Evolutionary conservation across 2,113 vertebrate genomes (phyloP), one percentile per base, ranked within the genome.

Genomic region (Oreochromis aureus): DNA sequence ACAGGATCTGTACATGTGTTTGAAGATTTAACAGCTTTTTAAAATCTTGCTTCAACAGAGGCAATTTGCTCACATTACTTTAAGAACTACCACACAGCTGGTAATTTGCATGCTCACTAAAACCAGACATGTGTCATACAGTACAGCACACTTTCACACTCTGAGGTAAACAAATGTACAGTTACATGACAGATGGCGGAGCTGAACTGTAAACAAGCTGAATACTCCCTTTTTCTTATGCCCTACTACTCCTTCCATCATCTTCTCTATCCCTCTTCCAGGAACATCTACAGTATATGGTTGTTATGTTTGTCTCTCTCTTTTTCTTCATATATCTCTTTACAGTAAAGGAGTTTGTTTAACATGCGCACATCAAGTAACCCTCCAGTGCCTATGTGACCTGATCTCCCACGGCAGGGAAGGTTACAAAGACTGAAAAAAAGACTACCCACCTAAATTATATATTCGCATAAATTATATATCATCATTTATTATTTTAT

Each of bases 381-480:
- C 94, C 94, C 92, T 63, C 82, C 9, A 51, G 81, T 87, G 89
- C 87, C 85, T 76, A 92, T 32, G 78, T 85, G 89, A 93, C 95
- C 89, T 63, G 7, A 81, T 84, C 76, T 88, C 88, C 91, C 85
- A 73, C 55, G 6, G 83, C 73, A 30, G 8, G 53, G 55, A 32
- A 71, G 87, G 36, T 30, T 76, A 46, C 41, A 48, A 76, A 73
- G 41, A 46, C 39, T 73, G 39, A 69, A 76, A 76, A 24, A 24
- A 24, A 24, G 22, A 24, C 22, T 24, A 24, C 22, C 22, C 22
- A 24, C 22, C 22, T 24, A 24, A 24, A 24, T 24, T 24, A 24
- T 24, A 24, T 24, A 24, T 24, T 24, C 22, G 59, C 5, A 56
- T 27, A 56, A 6, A 56, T 56, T 56, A 56, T 24, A 56, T 27